phyloP scores from a whole-genome alignment of 2,888 invertebrate genomes.

The Autographa pulchrina region DNA sequence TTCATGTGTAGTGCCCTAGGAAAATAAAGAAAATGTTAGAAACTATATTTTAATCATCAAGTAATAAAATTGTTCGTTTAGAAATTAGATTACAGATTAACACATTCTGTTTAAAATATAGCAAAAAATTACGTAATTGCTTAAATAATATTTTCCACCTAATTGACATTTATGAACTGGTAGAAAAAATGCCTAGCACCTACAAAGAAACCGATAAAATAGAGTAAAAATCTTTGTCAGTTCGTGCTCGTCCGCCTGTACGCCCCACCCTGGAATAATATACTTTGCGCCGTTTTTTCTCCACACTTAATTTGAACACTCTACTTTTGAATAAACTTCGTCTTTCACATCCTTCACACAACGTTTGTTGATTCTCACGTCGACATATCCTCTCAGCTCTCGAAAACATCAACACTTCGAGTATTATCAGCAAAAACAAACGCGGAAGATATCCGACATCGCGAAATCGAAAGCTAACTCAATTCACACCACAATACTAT shows the following conservation, averaged over 20 bases:
- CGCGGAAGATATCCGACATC: conserved; percentile 48
- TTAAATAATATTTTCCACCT: too few relatives aligned
- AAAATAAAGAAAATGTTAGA: conserved; percentile 5
- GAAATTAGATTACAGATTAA: too few relatives aligned
- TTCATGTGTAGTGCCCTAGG: conserved; percentile 97
- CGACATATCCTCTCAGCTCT: conserved; percentile 24
- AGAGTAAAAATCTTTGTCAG: not conserved
- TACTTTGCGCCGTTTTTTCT: not conserved
- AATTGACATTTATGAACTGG: too few relatives aligned
- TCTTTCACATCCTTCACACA: conserved; percentile 16
- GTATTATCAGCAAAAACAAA: conserved; percentile 57
- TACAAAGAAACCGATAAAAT: not conserved
- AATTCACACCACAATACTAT: conserved; percentile 63
- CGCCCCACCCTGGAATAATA: conserved; percentile 4
- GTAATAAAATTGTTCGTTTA: too few relatives aligned
- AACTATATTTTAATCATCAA: too few relatives aligned
- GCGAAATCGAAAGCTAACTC: conserved; percentile 52
- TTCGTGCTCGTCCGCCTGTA: not conserved
- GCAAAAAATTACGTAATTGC: too few relatives aligned
- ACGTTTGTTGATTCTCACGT: conserved; percentile 39
- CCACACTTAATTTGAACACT: not conserved
- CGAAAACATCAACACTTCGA: conserved; percentile 38
- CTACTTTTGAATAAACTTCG: conserved; percentile 41
- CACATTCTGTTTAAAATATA: too few relatives aligned
- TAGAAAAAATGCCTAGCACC: not conserved